Evolutionary conservation across 1,140 invertebrate species (phyloP), one percentile per base, ranked within the genome.

Genomic region (Apis laboriosa): DNA sequence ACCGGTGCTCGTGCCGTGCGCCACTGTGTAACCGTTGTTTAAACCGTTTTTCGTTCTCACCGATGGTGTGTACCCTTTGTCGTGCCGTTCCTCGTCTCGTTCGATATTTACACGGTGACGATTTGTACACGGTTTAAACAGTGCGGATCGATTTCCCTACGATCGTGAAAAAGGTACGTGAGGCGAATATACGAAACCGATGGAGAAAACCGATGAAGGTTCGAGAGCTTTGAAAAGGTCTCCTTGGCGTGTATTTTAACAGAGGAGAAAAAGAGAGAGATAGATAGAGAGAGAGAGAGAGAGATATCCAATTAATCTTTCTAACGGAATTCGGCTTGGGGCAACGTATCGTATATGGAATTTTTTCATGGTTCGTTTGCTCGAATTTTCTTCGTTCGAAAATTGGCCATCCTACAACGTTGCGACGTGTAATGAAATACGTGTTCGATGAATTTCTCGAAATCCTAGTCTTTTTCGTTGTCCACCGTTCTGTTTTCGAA

Each of bases 1-100:
- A 80, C 87, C 84, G 84, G 81, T 86, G 80, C 71, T 56, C 56
- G 56, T 58, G 28, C 1, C 68, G 60, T 53, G 51, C 60, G 17
- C 60, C 24, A 17, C 55, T n/a, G 64, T 17, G 28, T 43, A 1
- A 21, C 34, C 17, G 7, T n/a, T 9, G 7, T 64, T 19, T 17
- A 19, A 67, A 43, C 19, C 8, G 63, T 28, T 17, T 64, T 17
- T 15, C 66, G 15, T 60, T 61, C 13, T n/a, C 19, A 8, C 24
- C 24, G 51, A 13, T 17, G 28, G 12, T 51, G 66, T 28, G 53
- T 13, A 34, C n/a, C 15, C 43, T 60, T 56, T 19, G 5, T 9
- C 56, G 56, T 19, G 34, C 19, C 17, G 17, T 58, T 17, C 19
- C 7, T 58, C 56, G 8, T 58, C 17, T 19, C 2, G 17, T 28